These are phyloP conservation scores for Eudasyphora cyanicolor DNA, from an alignment of 2,888 invertebrate species.

Conservation along the genomic window DNA sequence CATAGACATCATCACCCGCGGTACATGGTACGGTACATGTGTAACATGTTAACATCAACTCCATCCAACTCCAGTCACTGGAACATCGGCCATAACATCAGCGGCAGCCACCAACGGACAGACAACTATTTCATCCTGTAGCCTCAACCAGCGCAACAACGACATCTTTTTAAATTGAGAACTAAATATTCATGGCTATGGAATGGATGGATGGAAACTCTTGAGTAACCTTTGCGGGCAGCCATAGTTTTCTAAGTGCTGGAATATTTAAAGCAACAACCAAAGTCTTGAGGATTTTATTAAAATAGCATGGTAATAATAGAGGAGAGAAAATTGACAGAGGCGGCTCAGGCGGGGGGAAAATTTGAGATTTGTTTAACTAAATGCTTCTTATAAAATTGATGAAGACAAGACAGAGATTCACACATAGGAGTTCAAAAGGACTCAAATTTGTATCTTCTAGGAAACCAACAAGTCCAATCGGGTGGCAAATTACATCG, in stretches of 20 bases:
- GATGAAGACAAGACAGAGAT: too few relatives aligned
- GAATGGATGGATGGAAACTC: neutral
- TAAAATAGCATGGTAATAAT: slow-evolving; percentile 31
- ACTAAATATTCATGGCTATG: slow-evolving; percentile 52
- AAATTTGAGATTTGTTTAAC: too few relatives aligned
- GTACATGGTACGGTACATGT: slow-evolving; percentile 51
- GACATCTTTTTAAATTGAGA: slow-evolving; percentile 58
- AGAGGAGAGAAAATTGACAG: neutral
- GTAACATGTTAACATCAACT: slow-evolving; percentile 40
- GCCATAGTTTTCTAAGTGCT: slow-evolving; percentile 28
- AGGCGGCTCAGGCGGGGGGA: too few relatives aligned
- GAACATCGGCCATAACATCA: too few relatives aligned
- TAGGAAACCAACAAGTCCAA: too few relatives aligned
- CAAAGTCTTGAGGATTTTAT: slow-evolving; percentile 11
- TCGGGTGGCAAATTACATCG: too few relatives aligned
- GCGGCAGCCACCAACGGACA: slow-evolving; percentile 43
- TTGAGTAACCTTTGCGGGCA: slow-evolving; percentile 11
- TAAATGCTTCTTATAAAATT: too few relatives aligned
- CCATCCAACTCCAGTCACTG: too few relatives aligned
- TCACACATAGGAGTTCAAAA: too few relatives aligned
- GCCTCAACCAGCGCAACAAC: slow-evolving; percentile 51
- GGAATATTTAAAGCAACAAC: slow-evolving; percentile 8
- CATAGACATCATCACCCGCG: slow-evolving; percentile 67
- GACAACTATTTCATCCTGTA: neutral
- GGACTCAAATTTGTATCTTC: too few relatives aligned